These are phyloP conservation scores for Drosophila mettleri DNA, from an alignment of 2,888 invertebrate genomes.

Conservation along the genomic window DNA sequence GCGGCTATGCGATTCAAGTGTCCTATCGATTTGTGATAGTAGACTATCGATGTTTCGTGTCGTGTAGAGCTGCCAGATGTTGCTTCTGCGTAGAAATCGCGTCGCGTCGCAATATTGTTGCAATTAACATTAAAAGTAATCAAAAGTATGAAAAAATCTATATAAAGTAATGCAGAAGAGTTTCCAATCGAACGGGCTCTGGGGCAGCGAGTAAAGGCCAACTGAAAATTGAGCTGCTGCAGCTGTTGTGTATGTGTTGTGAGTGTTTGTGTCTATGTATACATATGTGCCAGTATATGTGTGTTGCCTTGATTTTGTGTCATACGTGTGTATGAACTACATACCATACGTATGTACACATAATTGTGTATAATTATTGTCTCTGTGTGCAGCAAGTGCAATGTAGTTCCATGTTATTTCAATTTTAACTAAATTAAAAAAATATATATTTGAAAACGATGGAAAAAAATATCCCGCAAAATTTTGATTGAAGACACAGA, in stretches of 20 bases:
- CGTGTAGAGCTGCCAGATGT: conserved; percentile 50
- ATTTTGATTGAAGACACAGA: conserved; percentile 22
- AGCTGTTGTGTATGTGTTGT: conserved; percentile 57
- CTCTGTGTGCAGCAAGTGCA: conserved; percentile 22
- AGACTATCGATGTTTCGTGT: conserved; percentile 34
- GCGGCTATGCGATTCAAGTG: conserved; percentile 2
- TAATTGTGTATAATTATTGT: conserved; percentile 39
- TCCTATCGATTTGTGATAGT: conserved; percentile 1
- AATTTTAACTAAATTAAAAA: conserved; percentile 6
- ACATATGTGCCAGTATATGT: conserved; percentile 32
- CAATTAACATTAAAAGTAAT: conserved; percentile 40
- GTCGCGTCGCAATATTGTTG: conserved; percentile 57
- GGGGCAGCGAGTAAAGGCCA: conserved; percentile 38
- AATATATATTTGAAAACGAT: not conserved
- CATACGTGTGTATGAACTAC: conserved; percentile 53
- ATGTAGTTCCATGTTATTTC: conserved; percentile 18
- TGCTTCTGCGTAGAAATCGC: conserved; percentile 50
- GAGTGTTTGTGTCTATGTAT: conserved; percentile 39
- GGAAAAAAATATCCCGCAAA: conserved; percentile 15
- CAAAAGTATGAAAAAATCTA: conserved; percentile 38
- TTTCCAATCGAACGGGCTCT: conserved; percentile 9
- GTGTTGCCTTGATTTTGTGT: conserved; percentile 63
- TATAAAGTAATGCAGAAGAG: conserved; percentile 17
- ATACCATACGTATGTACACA: conserved; percentile 27
- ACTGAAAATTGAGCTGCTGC: conserved; percentile 61